Percentiles rank a stretch among this genome's conserved stretches.
These are phyloP conservation scores for Parasteatoda lunata DNA, from an alignment of 2,888 invertebrate genomes.

Conservation along the genomic window DNA sequence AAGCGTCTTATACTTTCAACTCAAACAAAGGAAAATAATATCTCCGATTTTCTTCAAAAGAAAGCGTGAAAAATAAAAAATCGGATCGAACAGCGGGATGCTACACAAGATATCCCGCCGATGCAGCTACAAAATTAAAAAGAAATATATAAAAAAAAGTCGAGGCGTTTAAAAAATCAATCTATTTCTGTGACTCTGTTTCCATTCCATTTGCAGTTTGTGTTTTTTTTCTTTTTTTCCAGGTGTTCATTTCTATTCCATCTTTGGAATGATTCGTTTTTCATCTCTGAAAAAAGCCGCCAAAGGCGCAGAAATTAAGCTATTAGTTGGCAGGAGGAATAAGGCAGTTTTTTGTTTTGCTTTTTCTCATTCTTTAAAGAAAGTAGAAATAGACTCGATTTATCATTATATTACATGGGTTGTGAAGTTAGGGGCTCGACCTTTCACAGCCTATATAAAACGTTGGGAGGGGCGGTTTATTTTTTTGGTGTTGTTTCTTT, in stretches of 20 bases:
- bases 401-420: constrained; percentile 37
- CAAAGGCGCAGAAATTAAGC: constrained; percentile 58
- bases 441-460: constrained; percentile 36
- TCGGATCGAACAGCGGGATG: background rate
- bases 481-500: constrained; percentile 9
- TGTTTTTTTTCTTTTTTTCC: constrained; percentile 29
- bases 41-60: constrained; percentile 11
- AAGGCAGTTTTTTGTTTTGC: constrained; percentile 11
- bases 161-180: constrained; percentile 56
- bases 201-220: constrained; percentile 43
- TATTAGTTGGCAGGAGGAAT: constrained; percentile 56
- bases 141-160: background rate
- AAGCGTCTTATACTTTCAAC: background rate
- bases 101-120: background rate
- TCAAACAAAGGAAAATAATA: background rate
- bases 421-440: constrained; percentile 34
- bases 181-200: constrained; percentile 54
- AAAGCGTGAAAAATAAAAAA: constrained; percentile 21
- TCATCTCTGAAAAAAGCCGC: constrained; percentile 19
- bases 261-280: constrained; percentile 19
- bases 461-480: constrained; percentile 42
- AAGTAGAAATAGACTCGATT: constrained; percentile 44
- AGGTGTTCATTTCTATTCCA: constrained; percentile 65
- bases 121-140: background rate
- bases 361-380: constrained; percentile 7